These are phyloP conservation scores for Parus major DNA, from an alignment of 2,113 vertebrate genomes.

Conservation along the genomic window DNA sequence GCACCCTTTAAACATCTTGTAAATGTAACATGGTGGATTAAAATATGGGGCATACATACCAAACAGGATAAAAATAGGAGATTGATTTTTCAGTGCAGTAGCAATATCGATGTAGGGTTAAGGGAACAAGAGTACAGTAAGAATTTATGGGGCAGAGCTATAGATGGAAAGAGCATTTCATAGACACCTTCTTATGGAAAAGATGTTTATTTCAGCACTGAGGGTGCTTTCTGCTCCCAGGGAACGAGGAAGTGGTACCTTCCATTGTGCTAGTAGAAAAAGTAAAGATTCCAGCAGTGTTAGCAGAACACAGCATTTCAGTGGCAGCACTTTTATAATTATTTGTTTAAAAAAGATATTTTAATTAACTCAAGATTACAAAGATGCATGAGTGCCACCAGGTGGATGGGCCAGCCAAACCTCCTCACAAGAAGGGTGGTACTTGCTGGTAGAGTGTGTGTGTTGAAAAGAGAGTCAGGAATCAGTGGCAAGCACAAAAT, in stretches of 20 bases:
- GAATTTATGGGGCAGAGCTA: background rate
- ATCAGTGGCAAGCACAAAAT: background rate
- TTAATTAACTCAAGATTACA: background rate
- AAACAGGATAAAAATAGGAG: background rate
- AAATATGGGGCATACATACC: background rate
- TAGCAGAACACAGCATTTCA: background rate
- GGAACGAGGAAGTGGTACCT: rapidly evolving
- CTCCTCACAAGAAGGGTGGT: background rate
- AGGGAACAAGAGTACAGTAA: background rate
- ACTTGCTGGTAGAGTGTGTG: background rate
- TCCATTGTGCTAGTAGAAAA: background rate
- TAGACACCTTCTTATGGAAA: background rate
- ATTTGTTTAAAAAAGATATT: background rate
- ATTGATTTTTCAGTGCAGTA: background rate
- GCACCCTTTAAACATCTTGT: background rate
- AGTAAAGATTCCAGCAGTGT: background rate
- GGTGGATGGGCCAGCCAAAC: background rate
- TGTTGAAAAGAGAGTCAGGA: background rate
- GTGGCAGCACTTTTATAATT: background rate
- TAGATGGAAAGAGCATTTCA: background rate
- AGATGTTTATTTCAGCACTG: background rate
- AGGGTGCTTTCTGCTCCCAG: background rate
- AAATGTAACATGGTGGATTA: background rate
- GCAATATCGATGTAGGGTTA: background rate
- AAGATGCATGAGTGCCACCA: background rate